These are phyloP conservation scores for Crax fasciolata DNA, from an alignment of 2,797 vertebrate genomes.

Conservation along the genomic window DNA sequence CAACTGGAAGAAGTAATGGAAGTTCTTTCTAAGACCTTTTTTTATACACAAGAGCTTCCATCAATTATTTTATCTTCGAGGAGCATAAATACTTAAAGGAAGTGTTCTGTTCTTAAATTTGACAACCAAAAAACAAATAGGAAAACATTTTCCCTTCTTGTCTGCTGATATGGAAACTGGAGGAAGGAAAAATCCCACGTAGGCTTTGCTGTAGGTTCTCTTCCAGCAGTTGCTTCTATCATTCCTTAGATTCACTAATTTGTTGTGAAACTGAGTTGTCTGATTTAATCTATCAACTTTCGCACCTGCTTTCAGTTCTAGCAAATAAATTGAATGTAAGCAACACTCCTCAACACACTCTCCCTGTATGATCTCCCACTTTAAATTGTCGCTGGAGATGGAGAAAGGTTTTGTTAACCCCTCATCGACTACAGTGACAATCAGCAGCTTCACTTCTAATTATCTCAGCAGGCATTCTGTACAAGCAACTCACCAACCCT, in stretches of 20 bases:
- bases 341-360: neutral
- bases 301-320: neutral
- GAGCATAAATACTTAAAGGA: neutral
- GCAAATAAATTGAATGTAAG: neutral
- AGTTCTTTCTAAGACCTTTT: neutral
- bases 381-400: neutral
- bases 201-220: neutral
- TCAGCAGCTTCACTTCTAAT: neutral
- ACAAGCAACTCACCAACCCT: neutral
- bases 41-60: neutral
- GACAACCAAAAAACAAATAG: neutral
- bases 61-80: neutral
- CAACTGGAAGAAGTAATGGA: accelerated
- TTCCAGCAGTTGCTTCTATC: neutral
- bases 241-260: neutral
- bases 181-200: neutral
- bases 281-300: neutral
- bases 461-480: neutral
- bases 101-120: neutral
- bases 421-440: neutral
- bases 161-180: neutral
- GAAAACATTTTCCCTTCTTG: neutral
- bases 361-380: neutral
- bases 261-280: neutral
- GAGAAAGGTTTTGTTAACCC: neutral